Evolutionary conservation across 2,888 invertebrate species (phyloP).

Genomic region (Ophion obscuratus): DNA sequence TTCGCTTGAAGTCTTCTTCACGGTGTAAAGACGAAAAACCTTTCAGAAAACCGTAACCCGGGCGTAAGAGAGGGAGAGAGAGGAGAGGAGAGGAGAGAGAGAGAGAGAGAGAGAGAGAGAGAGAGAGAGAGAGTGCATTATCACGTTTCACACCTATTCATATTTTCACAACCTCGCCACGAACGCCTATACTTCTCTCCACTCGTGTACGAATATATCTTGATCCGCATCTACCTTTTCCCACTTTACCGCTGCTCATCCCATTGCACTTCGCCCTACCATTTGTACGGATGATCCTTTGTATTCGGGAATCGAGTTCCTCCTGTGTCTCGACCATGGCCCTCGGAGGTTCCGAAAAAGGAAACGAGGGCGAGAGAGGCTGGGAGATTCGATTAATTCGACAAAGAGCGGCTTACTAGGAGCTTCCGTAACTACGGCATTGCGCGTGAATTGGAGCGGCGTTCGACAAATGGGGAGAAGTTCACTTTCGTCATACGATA

Average conservation of each 20-base stretch:
- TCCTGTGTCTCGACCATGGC: slow-evolving; percentile 14
- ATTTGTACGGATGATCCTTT: slow-evolving; percentile 53
- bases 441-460: neutral
- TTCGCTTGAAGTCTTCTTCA: slow-evolving; percentile 32
- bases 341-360: slow-evolving; percentile 36
- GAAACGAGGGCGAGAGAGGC: neutral
- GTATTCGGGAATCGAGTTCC: slow-evolving; percentile 55
- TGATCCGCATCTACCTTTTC: slow-evolving; percentile 12
- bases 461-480: neutral
- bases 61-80: too few relatives aligned
- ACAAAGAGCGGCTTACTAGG: neutral
- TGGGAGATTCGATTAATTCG: neutral
- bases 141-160: slow-evolving; percentile 22
- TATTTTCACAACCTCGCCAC: neutral
- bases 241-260: slow-evolving; percentile 10
- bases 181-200: slow-evolving; percentile 19
- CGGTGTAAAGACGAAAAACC: slow-evolving; percentile 15
- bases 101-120: neutral
- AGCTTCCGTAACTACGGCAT: neutral
- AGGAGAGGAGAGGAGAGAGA: neutral
- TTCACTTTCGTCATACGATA: neutral
- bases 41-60: slow-evolving; percentile 5
- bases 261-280: slow-evolving; percentile 42
- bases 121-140: neutral
- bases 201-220: neutral